Base-by-base conservation (phyloP, 2,797 vertebrate genomes). In the Nannoperca obscura region DNA sequence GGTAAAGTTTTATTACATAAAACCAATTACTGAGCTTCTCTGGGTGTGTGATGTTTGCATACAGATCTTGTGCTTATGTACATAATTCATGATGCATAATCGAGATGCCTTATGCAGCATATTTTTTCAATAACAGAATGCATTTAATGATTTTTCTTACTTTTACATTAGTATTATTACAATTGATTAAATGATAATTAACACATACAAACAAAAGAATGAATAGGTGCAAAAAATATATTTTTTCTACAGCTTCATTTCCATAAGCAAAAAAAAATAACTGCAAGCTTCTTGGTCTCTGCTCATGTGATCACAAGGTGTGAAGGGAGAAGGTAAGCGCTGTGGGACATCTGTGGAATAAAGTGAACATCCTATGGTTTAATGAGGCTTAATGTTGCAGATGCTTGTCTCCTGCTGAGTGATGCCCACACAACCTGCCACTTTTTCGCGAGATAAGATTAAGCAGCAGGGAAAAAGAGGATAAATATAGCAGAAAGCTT, bases 381-480 rank as follows among this genome's bases (percentile, higher is more conserved):
- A 87, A 85, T 87, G 73, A 83, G 79, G 78, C 67, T 86, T 86
- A 85, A 78, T 84, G 74, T 57, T 80, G 72, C 83, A 87, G 83
- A 89, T 83, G 84, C 13, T 27, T 44, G 68, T 79, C 80, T 88
- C 40, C 58, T 62, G 75, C 76, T 80, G 81, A 65, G 60, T 53
- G 63, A 66, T 49, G 34, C 40, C 44, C 13, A 59, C 32, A 61
- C 49, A 78, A 61, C 27, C 27, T 75, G 66, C 49, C 57, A 30
- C 22, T 34, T 59, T 80, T 66, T 42, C 22, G 20, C 60, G 38
- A 73, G 79, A 80, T 71, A 24, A 38, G 47, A 78, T 78, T 64
- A 70, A 66, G 38, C 49, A 47, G 60, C n/a, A 49, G 4, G 32
- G 54, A 34, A 20, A 72, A 36, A 10, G 4, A 32, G 24, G 38